Percentiles rank a stretch among this genome's conserved stretches.
phyloP scores from a whole-genome alignment of 2,113 vertebrate species.

The Tachuris rubrigastra region DNA sequence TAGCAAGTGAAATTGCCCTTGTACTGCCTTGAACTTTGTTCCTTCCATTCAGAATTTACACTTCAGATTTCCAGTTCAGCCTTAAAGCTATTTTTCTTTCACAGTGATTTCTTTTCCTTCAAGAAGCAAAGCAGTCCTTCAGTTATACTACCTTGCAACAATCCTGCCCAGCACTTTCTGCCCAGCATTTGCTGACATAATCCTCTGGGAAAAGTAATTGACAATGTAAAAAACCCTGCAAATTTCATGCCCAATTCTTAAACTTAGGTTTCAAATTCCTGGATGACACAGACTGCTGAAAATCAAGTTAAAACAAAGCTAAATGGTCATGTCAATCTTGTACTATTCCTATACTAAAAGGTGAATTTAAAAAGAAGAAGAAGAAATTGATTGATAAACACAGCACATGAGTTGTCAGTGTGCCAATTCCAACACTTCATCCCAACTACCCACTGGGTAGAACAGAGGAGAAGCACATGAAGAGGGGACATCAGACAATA shows the following conservation, averaged over 20 bases:
- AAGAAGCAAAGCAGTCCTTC: not conserved
- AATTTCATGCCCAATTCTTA: not conserved
- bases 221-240: not conserved
- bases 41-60: not conserved
- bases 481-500: not conserved
- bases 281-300: not conserved
- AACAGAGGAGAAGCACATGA: not conserved
- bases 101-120: not conserved
- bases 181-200: not conserved
- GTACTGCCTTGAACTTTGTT: not conserved
- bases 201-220: not conserved
- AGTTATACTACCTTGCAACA: not conserved
- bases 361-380: not conserved
- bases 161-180: not conserved
- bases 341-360: not conserved
- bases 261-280: not conserved
- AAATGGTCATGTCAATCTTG: not conserved
- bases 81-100: not conserved
- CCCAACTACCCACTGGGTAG: not conserved
- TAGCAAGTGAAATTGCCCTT: not conserved
- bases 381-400: not conserved
- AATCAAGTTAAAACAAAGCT: not conserved
- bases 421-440: not conserved
- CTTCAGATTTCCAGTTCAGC: not conserved
- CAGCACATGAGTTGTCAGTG: not conserved